Evolutionary conservation across 2,113 vertebrate genomes (phyloP).

Genomic region (Varanus komodoensis): DNA sequence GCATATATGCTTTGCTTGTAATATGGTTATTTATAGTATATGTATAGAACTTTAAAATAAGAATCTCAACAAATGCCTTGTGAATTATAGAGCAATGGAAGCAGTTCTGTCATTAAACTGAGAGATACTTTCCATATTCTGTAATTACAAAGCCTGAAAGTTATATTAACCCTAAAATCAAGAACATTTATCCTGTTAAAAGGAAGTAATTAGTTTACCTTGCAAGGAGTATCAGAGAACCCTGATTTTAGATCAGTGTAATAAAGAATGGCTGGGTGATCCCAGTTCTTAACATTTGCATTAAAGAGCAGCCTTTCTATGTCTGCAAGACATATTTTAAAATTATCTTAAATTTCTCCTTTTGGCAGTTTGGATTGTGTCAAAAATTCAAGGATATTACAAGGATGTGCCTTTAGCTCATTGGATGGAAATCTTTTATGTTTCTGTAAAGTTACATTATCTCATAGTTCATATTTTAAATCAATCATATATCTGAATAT

Average conservation of each 20-base stretch:
- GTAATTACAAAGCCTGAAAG: not conserved
- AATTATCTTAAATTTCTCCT: not conserved
- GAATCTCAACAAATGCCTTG: too few species aligned
- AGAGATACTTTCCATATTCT: not conserved
- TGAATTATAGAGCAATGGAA: not conserved
- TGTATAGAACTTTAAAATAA: too few species aligned
- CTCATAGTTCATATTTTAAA: not conserved
- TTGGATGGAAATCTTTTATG: too few species aligned
- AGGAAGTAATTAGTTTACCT: not conserved
- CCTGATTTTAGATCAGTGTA: not conserved
- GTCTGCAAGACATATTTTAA: not conserved
- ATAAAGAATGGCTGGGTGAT: not conserved
- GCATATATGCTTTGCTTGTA: not conserved
- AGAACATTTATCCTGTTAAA: not conserved
- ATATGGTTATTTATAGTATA: not conserved
- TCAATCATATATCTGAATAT: not conserved
- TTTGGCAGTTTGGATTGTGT: not conserved
- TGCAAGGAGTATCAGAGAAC: not conserved
- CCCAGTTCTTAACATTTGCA: too few species aligned
- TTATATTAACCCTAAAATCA: not conserved
- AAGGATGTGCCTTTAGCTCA: not conserved
- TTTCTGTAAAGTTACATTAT: not conserved
- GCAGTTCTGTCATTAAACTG: not conserved
- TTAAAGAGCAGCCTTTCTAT: too few species aligned
- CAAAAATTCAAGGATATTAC: not conserved